Evolutionary conservation across 2,113 vertebrate genomes (phyloP).

Genomic region (Puntigrus tetrazona): DNA sequence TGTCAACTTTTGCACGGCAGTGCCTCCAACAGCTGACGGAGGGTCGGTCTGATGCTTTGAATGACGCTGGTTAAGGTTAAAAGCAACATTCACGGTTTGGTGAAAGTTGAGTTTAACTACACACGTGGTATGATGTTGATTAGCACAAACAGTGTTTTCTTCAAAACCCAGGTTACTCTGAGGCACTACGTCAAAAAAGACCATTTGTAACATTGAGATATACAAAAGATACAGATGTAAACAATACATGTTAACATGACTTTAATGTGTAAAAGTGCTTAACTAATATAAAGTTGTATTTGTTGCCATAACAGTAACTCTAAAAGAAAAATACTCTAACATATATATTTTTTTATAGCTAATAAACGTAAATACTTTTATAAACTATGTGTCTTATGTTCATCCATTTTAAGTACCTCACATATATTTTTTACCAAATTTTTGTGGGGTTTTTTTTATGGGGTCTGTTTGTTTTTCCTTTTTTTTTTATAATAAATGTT

Average conservation of each 20-base stretch:
- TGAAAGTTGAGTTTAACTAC: background rate
- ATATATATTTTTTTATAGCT: too few species aligned
- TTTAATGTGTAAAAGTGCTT: background rate
- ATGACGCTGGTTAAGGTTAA: background rate
- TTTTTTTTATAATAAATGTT: background rate
- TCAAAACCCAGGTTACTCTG: background rate
- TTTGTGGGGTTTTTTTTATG: too few species aligned
- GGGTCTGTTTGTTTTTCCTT: too few species aligned
- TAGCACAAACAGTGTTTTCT: background rate
- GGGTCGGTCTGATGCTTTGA: background rate
- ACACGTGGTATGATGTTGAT: background rate
- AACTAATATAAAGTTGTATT: background rate
- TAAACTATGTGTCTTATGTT: too few species aligned
- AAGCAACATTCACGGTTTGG: background rate
- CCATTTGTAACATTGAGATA: background rate
- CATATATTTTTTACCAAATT: too few species aligned
- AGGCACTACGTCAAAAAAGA: background rate
- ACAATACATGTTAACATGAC: background rate
- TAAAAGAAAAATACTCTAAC: too few species aligned
- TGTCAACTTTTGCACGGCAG: slow-evolving; percentile 47
- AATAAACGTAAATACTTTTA: too few species aligned
- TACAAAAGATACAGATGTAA: background rate
- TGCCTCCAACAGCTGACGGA: background rate
- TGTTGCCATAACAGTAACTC: background rate
- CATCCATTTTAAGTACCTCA: background rate